These are phyloP conservation scores for Nyleta sp. DNA, from an alignment of 2,888 invertebrate genomes.

Conservation along the genomic window DNA sequence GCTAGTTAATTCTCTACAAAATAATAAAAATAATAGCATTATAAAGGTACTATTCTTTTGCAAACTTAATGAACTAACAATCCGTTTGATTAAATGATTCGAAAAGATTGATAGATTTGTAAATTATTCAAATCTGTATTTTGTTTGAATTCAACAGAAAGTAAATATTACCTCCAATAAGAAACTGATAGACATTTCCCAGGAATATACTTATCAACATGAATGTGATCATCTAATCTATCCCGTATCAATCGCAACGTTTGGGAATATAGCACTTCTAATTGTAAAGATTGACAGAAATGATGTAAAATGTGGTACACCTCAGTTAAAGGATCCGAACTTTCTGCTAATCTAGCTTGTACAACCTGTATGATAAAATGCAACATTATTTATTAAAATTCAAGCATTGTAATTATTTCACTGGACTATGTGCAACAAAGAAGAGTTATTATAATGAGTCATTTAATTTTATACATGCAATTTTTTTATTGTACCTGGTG, in stretches of 20 bases:
- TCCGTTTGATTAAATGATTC: constrained; percentile 4
- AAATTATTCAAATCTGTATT: too few relatives aligned
- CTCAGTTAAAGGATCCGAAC: constrained; percentile 90
- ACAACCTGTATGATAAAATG: constrained; percentile 84
- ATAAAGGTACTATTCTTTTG: too few relatives aligned
- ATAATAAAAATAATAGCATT: not conserved
- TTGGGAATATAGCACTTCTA: constrained; percentile 92
- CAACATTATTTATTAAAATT: not conserved
- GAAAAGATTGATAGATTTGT: too few relatives aligned
- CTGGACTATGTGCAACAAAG: too few relatives aligned
- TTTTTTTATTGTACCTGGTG: constrained; percentile 85
- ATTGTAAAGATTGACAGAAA: constrained; percentile 97
- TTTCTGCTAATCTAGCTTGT: constrained; percentile 94
- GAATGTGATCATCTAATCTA: constrained; percentile 93
- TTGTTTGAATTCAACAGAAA: too few relatives aligned
- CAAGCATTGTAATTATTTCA: not conserved
- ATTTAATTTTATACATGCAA: too few relatives aligned
- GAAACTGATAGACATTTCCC: constrained; percentile 96
- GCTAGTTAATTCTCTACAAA: constrained; percentile 84
- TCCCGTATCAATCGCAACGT: constrained; percentile 94
- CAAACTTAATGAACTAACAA: too few relatives aligned
- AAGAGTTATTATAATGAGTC: too few relatives aligned
- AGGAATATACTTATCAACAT: constrained; percentile 94
- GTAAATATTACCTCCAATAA: constrained; percentile 90
- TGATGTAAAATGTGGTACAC: constrained; percentile 93